Evolutionary conservation across 1,140 invertebrate genomes (phyloP).

Genomic region (Drosophila aff.): DNA sequence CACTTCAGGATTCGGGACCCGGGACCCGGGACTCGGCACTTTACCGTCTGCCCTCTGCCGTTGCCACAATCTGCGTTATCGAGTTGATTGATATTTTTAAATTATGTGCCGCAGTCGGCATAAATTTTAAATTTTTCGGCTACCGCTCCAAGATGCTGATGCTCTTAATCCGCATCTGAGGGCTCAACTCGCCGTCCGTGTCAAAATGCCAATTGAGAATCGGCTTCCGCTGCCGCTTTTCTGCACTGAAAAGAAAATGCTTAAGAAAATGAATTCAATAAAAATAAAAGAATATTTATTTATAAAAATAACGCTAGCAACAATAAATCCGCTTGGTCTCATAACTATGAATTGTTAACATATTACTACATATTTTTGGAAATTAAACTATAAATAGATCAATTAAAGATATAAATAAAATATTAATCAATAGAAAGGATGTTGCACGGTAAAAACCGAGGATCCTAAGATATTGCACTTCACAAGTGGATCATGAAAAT

Average conservation of each 20-base stretch:
- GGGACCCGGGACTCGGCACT: neutral
- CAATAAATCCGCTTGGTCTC: neutral
- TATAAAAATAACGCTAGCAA: neutral
- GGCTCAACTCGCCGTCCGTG: slow-evolving; percentile 68
- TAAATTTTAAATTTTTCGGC: slow-evolving; percentile 77
- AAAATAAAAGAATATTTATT: neutral
- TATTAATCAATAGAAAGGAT: no score
- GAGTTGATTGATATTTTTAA: slow-evolving; percentile 84
- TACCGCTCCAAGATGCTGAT: slow-evolving; percentile 58
- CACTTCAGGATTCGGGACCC: neutral
- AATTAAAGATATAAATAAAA: no score
- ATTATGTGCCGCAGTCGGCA: slow-evolving; percentile 81
- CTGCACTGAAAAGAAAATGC: neutral
- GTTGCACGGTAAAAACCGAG: no score
- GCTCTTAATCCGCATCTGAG: slow-evolving; percentile 68
- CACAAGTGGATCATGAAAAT: no score
- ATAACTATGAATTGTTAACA: neutral
- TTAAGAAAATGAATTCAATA: rapidly evolving
- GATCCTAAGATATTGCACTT: no score
- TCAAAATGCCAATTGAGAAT: slow-evolving; percentile 80
- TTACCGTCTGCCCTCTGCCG: neutral
- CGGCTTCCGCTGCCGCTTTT: slow-evolving; percentile 19
- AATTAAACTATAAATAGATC: neutral
- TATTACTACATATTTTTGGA: neutral
- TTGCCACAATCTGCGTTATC: slow-evolving; percentile 73